Conservation (phyloP, 2,797 vertebrate genomes). For the Sparidentex hasta region DNA sequence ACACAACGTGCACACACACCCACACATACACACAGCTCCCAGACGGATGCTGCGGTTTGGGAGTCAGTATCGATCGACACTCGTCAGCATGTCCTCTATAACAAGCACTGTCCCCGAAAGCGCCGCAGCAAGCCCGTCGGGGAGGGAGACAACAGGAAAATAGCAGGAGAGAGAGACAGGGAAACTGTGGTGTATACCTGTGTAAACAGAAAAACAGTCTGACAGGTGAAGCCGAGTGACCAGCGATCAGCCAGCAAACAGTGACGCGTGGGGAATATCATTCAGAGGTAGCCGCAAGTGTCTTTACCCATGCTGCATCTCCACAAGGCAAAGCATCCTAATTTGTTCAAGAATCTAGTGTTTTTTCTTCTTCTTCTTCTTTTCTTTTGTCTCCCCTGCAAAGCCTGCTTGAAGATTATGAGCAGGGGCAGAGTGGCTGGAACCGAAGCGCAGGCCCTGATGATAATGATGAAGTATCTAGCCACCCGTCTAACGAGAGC, state of each 20-base stretch:
- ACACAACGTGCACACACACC: conserved; percentile 17
- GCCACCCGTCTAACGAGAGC: conserved; percentile 80
- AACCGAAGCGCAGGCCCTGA: conserved; percentile 54
- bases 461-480: conserved; percentile 83
- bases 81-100: conserved; percentile 84
- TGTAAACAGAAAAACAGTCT: conserved; percentile 30
- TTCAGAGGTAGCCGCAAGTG: neutral
- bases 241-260: conserved; percentile 19
- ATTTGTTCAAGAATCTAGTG: conserved; percentile 36
- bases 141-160: conserved; percentile 23
- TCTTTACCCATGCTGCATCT: conserved; percentile 27
- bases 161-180: conserved; percentile 3
- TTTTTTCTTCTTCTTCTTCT: conserved; percentile 2
- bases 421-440: conserved; percentile 68
- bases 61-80: conserved; percentile 77
- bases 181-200: conserved; percentile 1
- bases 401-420: conserved; percentile 62
- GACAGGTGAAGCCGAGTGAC: conserved; percentile 38
- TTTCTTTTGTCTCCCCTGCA: conserved; percentile 19
- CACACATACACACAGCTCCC: conserved; percentile 29
- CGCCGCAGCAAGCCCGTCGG: conserved; percentile 75
- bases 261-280: neutral
- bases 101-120: conserved; percentile 80
- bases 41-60: conserved; percentile 70
- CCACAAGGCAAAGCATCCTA: conserved; percentile 26